These are phyloP conservation scores for Astropecten irregularis DNA, from an alignment of 53 echinoderm and acorn worm genomes.

Conservation along the genomic window DNA sequence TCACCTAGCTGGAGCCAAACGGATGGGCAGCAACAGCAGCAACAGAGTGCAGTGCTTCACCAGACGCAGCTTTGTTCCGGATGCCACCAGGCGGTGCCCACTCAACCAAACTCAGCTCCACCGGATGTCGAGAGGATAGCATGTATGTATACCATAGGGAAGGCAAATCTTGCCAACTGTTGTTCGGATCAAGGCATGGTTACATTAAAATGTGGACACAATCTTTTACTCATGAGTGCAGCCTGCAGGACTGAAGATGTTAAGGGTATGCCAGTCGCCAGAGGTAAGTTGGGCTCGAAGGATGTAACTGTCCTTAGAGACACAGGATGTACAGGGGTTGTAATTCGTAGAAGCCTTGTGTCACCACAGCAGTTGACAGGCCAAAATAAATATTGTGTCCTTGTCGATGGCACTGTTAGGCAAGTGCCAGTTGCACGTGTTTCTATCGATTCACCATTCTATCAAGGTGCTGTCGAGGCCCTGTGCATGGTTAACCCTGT, in stretches of 20 bases:
- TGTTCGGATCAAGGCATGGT: no score
- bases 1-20: no score
- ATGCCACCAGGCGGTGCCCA: no score
- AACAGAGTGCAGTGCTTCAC: no score
- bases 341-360: constrained; percentile 14
- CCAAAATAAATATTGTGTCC: neutral
- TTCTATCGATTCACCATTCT: constrained; percentile 54
- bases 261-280: constrained; percentile 29
- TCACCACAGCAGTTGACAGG: constrained; percentile 29
- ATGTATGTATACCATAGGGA: no score
- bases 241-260: neutral
- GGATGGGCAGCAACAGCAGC: no score
- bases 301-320: constrained; percentile 29
- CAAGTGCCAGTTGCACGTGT: constrained; percentile 42
- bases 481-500: constrained; percentile 60
- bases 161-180: no score
- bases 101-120: no score
- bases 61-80: neutral
- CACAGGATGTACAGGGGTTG: constrained; percentile 48
- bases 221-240: neutral
- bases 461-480: constrained; percentile 46
- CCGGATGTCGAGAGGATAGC: no score
- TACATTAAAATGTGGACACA: no score
- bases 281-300: neutral
- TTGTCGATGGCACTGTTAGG: constrained; percentile 10